phyloP scores from a whole-genome alignment of 2,888 invertebrate species.

The Volucella inanis region DNA sequence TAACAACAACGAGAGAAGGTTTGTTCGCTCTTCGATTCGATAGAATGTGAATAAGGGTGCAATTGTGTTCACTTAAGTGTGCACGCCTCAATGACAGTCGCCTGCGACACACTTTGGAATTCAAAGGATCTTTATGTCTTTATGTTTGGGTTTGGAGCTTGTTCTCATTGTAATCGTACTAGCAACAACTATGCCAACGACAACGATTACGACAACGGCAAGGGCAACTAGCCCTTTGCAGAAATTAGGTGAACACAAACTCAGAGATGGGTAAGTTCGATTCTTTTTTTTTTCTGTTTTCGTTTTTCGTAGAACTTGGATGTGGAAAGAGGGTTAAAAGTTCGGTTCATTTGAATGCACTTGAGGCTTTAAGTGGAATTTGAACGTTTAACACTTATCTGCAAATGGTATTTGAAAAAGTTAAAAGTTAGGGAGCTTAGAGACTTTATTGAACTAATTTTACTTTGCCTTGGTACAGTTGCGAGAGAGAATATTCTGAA shows the following conservation, averaged over 20 bases:
- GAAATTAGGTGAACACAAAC: slow-evolving; percentile 45
- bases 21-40: slow-evolving; percentile 47
- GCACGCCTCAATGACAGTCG: slow-evolving; percentile 46
- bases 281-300: slow-evolving; percentile 11
- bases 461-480: neutral
- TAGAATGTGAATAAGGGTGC: slow-evolving; percentile 58
- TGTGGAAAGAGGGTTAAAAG: slow-evolving; percentile 28
- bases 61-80: slow-evolving; percentile 62
- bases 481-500: too few species aligned
- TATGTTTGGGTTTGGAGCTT: slow-evolving; percentile 46
- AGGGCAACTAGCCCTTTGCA: slow-evolving; percentile 37
- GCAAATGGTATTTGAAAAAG: slow-evolving; percentile 47
- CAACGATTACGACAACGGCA: too few species aligned
- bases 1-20: slow-evolving; percentile 30
- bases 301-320: slow-evolving; percentile 26
- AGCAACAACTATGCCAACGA: too few species aligned
- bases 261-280: slow-evolving; percentile 32
- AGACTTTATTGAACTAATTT: slow-evolving; percentile 20
- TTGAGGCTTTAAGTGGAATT: slow-evolving; percentile 57
- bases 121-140: slow-evolving; percentile 49
- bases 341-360: slow-evolving; percentile 53
- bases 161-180: slow-evolving; percentile 21
- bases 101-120: slow-evolving; percentile 4
- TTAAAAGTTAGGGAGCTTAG: slow-evolving; percentile 22
- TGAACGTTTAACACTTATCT: slow-evolving; percentile 48